Evolutionary conservation across 2,113 vertebrate species (phyloP).

Genomic region (Cephalopholis sonnerati): DNA sequence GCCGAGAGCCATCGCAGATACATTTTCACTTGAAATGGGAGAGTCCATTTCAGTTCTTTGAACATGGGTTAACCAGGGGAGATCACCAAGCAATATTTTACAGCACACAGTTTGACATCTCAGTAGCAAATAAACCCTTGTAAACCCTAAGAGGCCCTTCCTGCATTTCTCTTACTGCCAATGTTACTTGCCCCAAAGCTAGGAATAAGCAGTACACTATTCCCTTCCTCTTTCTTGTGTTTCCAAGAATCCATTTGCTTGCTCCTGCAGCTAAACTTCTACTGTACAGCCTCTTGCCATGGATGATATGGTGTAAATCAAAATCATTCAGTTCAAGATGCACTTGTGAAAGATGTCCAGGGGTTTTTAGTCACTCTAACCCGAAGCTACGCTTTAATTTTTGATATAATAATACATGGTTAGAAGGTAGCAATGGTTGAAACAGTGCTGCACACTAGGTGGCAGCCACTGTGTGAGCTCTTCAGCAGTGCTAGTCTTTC

Average conservation of each 20-base stretch:
- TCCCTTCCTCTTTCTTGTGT: constrained; percentile 32
- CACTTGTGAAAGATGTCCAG: not conserved
- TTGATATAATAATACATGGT: not conserved
- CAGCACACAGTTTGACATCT: constrained; percentile 64
- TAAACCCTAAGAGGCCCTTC: constrained; percentile 48
- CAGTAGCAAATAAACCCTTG: constrained; percentile 63
- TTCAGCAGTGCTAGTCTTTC: not conserved
- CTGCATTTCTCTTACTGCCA: constrained; percentile 57
- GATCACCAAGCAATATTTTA: constrained; percentile 65
- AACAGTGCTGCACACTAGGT: not conserved
- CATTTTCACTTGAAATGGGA: constrained; percentile 43
- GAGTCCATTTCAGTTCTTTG: constrained; percentile 67
- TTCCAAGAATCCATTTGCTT: constrained; percentile 55
- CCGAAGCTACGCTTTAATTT: constrained; percentile 12
- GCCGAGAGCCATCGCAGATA: constrained; percentile 36
- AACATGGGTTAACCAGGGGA: constrained; percentile 71
- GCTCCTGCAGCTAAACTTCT: constrained; percentile 37
- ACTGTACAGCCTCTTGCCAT: not conserved
- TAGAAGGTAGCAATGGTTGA: not conserved
- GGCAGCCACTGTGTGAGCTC: constrained; percentile 4
- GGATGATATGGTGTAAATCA: constrained; percentile 41
- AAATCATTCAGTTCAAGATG: constrained; percentile 36
- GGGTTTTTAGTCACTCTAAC: not conserved
- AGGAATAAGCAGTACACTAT: constrained; percentile 29
- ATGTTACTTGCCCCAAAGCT: constrained; percentile 58